phyloP scores from a whole-genome alignment of 2,113 vertebrate genomes.

The Clupea harengus region DNA sequence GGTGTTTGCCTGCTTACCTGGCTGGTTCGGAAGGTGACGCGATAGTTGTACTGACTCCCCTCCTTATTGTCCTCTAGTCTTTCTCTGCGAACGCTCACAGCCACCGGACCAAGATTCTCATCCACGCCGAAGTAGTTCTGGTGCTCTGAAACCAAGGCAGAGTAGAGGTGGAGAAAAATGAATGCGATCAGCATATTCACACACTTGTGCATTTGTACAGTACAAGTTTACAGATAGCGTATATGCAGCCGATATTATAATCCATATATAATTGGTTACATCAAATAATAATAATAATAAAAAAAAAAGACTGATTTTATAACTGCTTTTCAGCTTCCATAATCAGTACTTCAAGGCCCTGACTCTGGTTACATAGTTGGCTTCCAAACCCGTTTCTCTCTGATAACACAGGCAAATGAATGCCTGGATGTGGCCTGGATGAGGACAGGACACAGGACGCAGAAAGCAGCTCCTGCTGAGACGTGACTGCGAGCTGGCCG shows the following conservation, averaged over 20 bases:
- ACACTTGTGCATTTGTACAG: background rate
- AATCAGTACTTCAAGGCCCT: background rate
- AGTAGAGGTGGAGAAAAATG: background rate
- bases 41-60: slow-evolving; percentile 89
- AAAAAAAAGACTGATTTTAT: background rate
- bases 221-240: too few relatives aligned
- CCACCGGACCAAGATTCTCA: slow-evolving; percentile 93
- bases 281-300: too few relatives aligned
- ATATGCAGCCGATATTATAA: too few relatives aligned
- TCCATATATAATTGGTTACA: too few relatives aligned
- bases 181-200: background rate
- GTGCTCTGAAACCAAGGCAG: slow-evolving; percentile 75
- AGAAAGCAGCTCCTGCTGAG: background rate
- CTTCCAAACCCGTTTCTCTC: background rate
- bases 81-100: slow-evolving; percentile 90
- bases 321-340: background rate
- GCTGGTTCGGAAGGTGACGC: slow-evolving; percentile 92
- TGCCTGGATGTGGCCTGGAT: background rate
- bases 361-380: background rate
- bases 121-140: slow-evolving; percentile 98
- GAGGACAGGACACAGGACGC: background rate
- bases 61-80: slow-evolving; percentile 91
- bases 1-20: slow-evolving; percentile 80
- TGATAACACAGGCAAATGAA: background rate
- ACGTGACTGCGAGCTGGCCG: background rate